Evolutionary conservation across 2,797 vertebrate genomes (phyloP).

Genomic region (Melanotaenia boesemani): DNA sequence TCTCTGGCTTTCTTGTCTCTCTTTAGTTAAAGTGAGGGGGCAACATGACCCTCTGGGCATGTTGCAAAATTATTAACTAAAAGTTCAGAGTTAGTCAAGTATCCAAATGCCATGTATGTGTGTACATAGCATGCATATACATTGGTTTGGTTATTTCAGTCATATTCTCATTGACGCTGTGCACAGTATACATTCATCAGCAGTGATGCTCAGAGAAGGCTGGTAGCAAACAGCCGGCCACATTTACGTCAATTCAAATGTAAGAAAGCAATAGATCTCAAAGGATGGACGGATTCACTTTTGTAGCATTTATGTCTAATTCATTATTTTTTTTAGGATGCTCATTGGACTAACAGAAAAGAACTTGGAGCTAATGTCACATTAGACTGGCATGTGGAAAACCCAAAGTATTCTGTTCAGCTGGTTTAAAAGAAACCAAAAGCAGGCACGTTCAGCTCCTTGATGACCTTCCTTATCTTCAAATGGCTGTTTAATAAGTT

Average conservation of each 20-base stretch:
- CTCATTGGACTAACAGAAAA: slow-evolving; percentile 40
- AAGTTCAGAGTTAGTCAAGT: slow-evolving; percentile 71
- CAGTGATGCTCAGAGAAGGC: slow-evolving; percentile 18
- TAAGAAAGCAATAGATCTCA: slow-evolving; percentile 22
- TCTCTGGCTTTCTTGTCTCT: slow-evolving; percentile 56
- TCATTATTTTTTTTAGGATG: slow-evolving; percentile 43
- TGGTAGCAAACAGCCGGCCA: slow-evolving; percentile 32
- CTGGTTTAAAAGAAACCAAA: slow-evolving; percentile 35
- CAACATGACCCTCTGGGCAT: slow-evolving; percentile 70
- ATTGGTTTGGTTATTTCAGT: slow-evolving; percentile 43
- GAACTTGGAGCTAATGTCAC: slow-evolving; percentile 49
- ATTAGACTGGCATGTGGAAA: slow-evolving; percentile 53
- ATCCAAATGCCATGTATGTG: slow-evolving; percentile 57
- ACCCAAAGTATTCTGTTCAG: slow-evolving; percentile 45
- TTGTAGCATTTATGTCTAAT: slow-evolving; percentile 34
- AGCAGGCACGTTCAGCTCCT: slow-evolving; percentile 24
- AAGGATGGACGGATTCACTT: slow-evolving; percentile 20
- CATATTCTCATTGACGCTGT: slow-evolving; percentile 34
- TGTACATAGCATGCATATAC: slow-evolving; percentile 36
- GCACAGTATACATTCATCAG: slow-evolving; percentile 24
- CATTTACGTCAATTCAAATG: slow-evolving; percentile 16
- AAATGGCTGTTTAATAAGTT: not conserved
- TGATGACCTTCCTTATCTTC: slow-evolving; percentile 14
- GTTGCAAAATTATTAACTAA: slow-evolving; percentile 81
- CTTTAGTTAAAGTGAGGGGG: slow-evolving; percentile 69